Conservation (phyloP, 2,888 invertebrate species). For the Callyntrura sp. region DNA sequence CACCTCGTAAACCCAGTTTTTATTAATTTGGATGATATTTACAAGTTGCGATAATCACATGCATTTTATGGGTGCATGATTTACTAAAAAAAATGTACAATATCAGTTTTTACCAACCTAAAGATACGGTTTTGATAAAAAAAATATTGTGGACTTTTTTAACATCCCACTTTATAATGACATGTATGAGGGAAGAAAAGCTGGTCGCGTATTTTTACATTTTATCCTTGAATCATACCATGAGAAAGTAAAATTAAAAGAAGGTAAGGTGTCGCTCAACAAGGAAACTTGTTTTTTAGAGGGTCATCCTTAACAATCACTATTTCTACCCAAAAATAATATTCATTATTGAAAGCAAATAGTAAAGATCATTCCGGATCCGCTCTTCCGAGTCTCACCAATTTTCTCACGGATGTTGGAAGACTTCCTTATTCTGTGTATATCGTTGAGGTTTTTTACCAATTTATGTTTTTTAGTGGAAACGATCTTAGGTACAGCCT, state of each 20-base stretch:
- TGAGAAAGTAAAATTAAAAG: conserved; percentile 7
- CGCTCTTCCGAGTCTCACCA: no score
- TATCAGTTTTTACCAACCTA: conserved; percentile 20
- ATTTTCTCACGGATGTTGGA: no score
- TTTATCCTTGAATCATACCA: not conserved
- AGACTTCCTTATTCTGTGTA: no score
- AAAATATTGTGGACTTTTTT: no score
- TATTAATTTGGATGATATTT: conserved; percentile 50
- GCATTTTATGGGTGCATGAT: conserved; percentile 38
- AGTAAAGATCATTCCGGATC: no score
- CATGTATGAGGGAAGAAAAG: not conserved
- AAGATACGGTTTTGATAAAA: conserved; percentile 1
- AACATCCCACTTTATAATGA: no score
- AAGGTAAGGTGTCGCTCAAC: not conserved
- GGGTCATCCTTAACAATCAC: not conserved
- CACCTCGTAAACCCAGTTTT: not conserved
- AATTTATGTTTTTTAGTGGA: no score
- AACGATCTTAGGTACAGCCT: no score
- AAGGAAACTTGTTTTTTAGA: conserved; percentile 7
- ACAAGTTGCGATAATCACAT: conserved; percentile 7
- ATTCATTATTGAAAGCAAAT: no score
- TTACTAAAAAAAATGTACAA: conserved; percentile 35
- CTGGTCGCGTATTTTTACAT: no score
- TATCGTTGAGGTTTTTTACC: no score
- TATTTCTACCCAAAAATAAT: no score